A percentile compares a stretch with the other conserved stretches of the same genome.
Evolutionary conservation across 1,140 invertebrate genomes (phyloP).

Genomic region (Neotoxoptera formosana): DNA sequence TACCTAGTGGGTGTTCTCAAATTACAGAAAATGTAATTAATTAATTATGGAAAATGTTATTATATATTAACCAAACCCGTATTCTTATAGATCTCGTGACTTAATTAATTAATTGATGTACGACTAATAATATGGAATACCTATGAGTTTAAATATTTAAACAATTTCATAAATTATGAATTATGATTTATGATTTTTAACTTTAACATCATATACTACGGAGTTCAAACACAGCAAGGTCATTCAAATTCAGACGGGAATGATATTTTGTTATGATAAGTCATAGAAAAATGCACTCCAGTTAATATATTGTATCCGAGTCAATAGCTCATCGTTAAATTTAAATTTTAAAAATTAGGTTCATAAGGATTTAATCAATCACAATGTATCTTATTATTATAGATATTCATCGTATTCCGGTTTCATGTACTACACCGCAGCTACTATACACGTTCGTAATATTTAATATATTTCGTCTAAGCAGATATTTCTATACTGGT

Average conservation of each 20-base stretch:
- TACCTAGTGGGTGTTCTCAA: too few relatives aligned
- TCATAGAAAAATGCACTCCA: neutral
- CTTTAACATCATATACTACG: neutral
- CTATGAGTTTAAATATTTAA: neutral
- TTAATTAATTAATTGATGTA: neutral
- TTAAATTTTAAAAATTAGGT: too few relatives aligned
- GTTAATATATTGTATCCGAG: too few relatives aligned
- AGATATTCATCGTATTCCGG: too few relatives aligned
- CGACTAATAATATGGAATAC: neutral
- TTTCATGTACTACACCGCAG: too few relatives aligned
- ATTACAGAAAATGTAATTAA: too few relatives aligned
- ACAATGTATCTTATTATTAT: too few relatives aligned
- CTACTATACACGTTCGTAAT: neutral
- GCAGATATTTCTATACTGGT: neutral
- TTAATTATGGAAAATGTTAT: too few relatives aligned
- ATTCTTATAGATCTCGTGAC: neutral
- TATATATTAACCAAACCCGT: too few relatives aligned
- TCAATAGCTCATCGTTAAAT: too few relatives aligned
- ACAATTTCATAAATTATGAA: neutral
- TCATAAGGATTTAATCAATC: too few relatives aligned
- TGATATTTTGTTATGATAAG: neutral
- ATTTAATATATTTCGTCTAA: neutral
- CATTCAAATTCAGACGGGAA: neutral
- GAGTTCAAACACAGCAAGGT: neutral
- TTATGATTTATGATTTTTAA: neutral